These are phyloP conservation scores for Rhimphoctona megacephalus DNA, from an alignment of 2,888 invertebrate species.

Conservation along the genomic window DNA sequence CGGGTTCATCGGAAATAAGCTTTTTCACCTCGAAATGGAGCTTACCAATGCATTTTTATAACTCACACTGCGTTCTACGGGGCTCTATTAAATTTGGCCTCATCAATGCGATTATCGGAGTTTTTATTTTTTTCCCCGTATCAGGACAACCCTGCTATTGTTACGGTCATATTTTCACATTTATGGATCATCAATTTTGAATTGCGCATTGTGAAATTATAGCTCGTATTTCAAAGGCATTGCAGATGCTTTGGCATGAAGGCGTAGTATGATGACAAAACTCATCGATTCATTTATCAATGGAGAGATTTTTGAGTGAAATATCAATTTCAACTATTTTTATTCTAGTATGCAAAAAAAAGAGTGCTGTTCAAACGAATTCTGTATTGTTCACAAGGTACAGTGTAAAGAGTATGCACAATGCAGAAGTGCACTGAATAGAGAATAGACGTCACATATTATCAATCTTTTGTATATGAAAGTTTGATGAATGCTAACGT, in stretches of 20 bases:
- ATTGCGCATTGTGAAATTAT: too few relatives aligned
- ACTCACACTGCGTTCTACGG: not conserved
- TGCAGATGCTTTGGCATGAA: too few relatives aligned
- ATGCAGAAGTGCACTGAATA: slow-evolving; percentile 29
- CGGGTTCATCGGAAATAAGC: slow-evolving; percentile 50
- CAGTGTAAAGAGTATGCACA: not conserved
- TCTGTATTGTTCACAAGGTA: not conserved
- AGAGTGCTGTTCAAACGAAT: too few relatives aligned
- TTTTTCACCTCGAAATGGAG: not conserved
- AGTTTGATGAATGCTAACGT: slow-evolving; percentile 18
- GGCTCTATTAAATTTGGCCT: slow-evolving; percentile 15
- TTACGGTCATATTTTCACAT: not conserved
- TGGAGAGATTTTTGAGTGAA: too few relatives aligned
- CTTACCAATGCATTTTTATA: slow-evolving; percentile 50
- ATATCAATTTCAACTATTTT: too few relatives aligned
- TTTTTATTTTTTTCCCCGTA: not conserved
- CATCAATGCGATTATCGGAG: slow-evolving; percentile 1
- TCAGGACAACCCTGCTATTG: not conserved
- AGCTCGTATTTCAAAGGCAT: not conserved
- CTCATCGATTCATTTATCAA: too few relatives aligned
- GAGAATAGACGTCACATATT: slow-evolving; percentile 32
- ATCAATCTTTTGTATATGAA: slow-evolving; percentile 35
- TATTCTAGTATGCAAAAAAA: too few relatives aligned
- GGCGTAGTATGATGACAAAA: too few relatives aligned
- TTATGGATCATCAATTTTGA: not conserved